Evolutionary conservation across 1,140 invertebrate species (phyloP), one percentile per base, ranked within the genome.

Genomic region (Drosophila rhopaloa): DNA sequence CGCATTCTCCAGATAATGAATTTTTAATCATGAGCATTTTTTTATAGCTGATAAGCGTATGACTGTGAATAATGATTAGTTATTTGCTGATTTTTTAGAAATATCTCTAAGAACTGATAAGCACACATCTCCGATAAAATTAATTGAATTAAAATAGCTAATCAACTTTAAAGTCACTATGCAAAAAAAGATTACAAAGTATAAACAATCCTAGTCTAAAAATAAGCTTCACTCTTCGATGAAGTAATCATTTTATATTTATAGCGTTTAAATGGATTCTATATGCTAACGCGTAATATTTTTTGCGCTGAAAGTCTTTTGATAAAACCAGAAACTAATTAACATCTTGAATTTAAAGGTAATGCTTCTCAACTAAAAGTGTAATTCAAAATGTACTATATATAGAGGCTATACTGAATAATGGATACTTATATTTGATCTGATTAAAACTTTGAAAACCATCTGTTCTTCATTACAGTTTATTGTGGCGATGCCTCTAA

Each of bases 71-170:
- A 19, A 63, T 50, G 44, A 61, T 59, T 63, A 65, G 38, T 37
- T 60, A 29, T 61, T 65, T 16, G 61, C 56, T 41, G 56, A 46
- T 44, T 43, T 58, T 29, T 14, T 44, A 19, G n/a, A 35, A 27
- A 35, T 37, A 59, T 47, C 29, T 3, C 32, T 6, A 16, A 48
- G 37, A 48, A 35, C 37, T 65, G 65, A 65, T 65, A 44, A 38
- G 13, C 4, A 8, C 4, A 14, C 1, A 51, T 16, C 3, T 50
- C 11, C 10, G 65, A 65, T 65, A 51, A 35, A 35, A 37, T 51
- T 44, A 63, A 63, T 51, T 67, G 10, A 51, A 67, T 43, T 67
- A 27, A 65, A 50, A n/a, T 14, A 46, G 32, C 10, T 19, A 14
- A 65, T 60, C 62, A 46, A 10, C 16, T 13, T 11, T 41, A 2